Conservation (phyloP, 2,888 invertebrate genomes). For the Plutella xylostella region DNA sequence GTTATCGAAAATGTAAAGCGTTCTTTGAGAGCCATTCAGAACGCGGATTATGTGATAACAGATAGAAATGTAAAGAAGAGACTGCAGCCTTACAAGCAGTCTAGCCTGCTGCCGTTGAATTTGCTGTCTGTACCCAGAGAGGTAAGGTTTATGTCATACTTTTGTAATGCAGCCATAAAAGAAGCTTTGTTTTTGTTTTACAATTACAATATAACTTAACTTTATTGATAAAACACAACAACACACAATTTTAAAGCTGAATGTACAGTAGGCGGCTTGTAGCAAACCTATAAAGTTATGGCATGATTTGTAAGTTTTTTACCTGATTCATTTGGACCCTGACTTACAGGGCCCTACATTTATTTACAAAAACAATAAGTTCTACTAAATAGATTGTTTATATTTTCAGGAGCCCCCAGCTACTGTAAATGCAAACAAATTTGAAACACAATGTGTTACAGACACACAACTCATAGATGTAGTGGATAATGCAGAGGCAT, state of each 20-base stretch:
- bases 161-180: too few relatives aligned
- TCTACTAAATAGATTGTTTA: neutral
- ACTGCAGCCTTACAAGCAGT: constrained; percentile 22
- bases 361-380: neutral
- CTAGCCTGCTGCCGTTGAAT: constrained; percentile 29
- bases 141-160: constrained; percentile 20
- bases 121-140: constrained; percentile 25
- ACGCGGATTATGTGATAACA: constrained; percentile 29
- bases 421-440: constrained; percentile 24
- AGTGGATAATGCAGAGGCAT: constrained; percentile 41
- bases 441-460: constrained; percentile 47
- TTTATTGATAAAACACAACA: too few relatives aligned
- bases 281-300: too few relatives aligned
- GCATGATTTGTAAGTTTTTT: too few relatives aligned
- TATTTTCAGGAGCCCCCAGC: constrained; percentile 1
- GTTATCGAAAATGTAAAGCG: constrained; percentile 34
- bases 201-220: too few relatives aligned
- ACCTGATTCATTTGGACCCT: too few relatives aligned
- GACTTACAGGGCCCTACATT: too few relatives aligned
- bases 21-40: constrained; percentile 43
- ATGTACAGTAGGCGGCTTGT: too few relatives aligned
- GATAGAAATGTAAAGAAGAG: constrained; percentile 15
- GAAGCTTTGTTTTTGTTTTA: too few relatives aligned
- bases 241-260: too few relatives aligned
- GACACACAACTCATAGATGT: constrained; percentile 49